These are phyloP conservation scores for Toxostoma redivivum DNA, from an alignment of 2,113 vertebrate genomes.

Conservation along the genomic window DNA sequence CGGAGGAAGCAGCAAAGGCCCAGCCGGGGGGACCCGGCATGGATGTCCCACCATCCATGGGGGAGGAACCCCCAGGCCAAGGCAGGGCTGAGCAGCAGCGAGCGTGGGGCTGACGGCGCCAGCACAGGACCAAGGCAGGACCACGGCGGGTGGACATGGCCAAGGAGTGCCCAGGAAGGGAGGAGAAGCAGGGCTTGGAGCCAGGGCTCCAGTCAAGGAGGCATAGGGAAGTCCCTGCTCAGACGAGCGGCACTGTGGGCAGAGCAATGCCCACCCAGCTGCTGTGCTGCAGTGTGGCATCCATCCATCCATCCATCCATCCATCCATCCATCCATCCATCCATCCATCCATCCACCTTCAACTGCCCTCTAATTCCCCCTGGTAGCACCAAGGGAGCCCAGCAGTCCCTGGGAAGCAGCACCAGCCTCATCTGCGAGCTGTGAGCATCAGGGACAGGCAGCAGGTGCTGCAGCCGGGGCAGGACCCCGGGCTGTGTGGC, in stretches of 20 bases:
- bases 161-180: neutral
- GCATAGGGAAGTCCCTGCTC: neutral
- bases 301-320: neutral
- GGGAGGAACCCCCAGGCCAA: neutral
- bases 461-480: neutral
- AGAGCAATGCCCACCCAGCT: neutral
- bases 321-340: neutral
- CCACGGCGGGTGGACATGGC: neutral
- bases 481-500: accelerated
- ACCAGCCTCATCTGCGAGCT: accelerated
- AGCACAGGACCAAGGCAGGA: neutral
- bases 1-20: neutral
- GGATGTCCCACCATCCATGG: accelerated
- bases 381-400: neutral
- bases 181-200: neutral
- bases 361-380: accelerated
- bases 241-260: accelerated
- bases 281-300: accelerated
- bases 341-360: neutral
- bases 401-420: neutral
- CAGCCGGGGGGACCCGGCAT: accelerated
- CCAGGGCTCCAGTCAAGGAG: neutral
- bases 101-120: accelerated
- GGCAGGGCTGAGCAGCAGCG: neutral
- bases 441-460: neutral